Evolutionary conservation across 1,140 invertebrate species (phyloP).

Genomic region (Acromyrmex heyeri): DNA sequence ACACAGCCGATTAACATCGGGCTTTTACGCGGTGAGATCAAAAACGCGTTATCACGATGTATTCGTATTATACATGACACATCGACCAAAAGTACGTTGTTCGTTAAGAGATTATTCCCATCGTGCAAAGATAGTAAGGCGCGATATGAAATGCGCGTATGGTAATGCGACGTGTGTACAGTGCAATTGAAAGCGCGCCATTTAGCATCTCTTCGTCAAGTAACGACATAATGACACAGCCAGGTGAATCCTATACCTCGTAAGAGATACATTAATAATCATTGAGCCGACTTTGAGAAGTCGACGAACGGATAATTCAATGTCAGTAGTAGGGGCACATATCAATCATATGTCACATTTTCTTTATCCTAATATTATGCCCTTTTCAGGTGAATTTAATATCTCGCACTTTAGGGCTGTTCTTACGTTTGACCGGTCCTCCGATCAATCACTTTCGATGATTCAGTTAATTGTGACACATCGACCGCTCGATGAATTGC

Average conservation of each 20-base stretch:
- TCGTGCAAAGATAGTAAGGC: not conserved
- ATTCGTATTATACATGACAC: constrained; percentile 15
- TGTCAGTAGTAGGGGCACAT: not conserved
- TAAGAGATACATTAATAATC: constrained; percentile 44
- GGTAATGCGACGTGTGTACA: not conserved
- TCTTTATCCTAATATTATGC: constrained; percentile 25
- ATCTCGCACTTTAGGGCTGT: constrained; percentile 28
- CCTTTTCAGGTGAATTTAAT: constrained; percentile 42
- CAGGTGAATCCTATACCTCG: not conserved
- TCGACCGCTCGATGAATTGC: constrained; percentile 41
- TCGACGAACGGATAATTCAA: not conserved
- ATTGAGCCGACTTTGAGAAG: constrained; percentile 17
- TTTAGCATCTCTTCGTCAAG: not conserved
- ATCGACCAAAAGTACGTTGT: constrained; percentile 34
- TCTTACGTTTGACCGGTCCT: constrained; percentile 6
- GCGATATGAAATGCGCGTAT: not conserved
- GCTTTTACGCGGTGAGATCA: constrained; percentile 61
- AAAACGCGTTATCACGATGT: constrained; percentile 52
- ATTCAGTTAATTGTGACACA: constrained; percentile 61
- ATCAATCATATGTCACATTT: constrained; percentile 51
- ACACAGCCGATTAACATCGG: constrained; percentile 57
- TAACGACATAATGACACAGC: constrained; percentile 28
- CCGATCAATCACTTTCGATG: constrained; percentile 58
- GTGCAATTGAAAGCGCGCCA: not conserved
- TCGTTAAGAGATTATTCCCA: constrained; percentile 41